Evolutionary conservation across 2,888 invertebrate genomes (phyloP).

Genomic region (Steinernema scapterisci): DNA sequence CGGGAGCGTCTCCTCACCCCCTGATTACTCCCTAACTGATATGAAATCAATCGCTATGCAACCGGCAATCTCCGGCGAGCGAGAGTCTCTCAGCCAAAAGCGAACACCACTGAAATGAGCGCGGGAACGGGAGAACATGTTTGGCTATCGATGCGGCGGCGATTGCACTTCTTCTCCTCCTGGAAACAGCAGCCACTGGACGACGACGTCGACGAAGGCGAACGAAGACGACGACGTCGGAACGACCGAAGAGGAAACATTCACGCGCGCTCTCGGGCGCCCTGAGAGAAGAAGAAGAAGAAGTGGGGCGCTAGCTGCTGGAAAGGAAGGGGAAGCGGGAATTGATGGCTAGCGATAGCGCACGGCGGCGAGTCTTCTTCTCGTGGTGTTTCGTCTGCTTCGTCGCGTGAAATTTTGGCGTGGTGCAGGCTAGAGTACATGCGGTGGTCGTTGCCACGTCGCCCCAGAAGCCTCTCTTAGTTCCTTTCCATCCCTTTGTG

Average conservation of each 20-base stretch:
- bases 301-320: no score
- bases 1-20: no score
- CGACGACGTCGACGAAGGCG: not conserved
- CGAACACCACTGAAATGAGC: no score
- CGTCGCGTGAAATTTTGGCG: not conserved
- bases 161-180: constrained; percentile 2
- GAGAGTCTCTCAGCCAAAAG: no score
- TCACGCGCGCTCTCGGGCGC: no score
- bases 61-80: no score
- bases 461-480: not conserved
- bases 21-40: no score
- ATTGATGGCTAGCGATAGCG: constrained; percentile 9
- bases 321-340: not conserved
- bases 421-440: constrained; percentile 4
- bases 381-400: constrained; percentile 23
- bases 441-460: constrained; percentile 19
- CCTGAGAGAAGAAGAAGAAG: no score
- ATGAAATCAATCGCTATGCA: no score
- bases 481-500: no score
- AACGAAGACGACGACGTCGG: not conserved
- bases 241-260: no score
- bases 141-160: constrained; percentile 24
- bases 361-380: not conserved
- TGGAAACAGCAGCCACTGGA: not conserved
- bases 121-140: constrained; percentile 9